Percentiles rank a stretch among this genome's conserved stretches.
These are phyloP conservation scores for Corydoras maculifer DNA, from an alignment of 2,113 vertebrate genomes.

Conservation along the genomic window DNA sequence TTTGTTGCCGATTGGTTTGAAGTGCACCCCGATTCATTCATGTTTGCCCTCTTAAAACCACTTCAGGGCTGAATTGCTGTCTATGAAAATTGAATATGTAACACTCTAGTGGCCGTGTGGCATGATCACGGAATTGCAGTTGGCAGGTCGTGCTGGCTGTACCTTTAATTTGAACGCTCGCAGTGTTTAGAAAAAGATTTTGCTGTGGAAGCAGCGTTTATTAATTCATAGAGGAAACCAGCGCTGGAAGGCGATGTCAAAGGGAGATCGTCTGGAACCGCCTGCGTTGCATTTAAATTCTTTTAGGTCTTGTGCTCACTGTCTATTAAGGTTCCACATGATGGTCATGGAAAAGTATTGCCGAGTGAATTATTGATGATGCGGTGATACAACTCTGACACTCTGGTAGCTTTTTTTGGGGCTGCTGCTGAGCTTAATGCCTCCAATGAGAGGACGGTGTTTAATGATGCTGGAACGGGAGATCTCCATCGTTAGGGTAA, in stretches of 20 bases:
- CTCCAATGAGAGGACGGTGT: background rate
- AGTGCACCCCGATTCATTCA: constrained; percentile 37
- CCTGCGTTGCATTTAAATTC: constrained; percentile 11
- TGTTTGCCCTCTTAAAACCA: constrained; percentile 42
- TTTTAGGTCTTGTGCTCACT: background rate
- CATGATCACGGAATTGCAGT: constrained; percentile 10
- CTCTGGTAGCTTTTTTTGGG: background rate
- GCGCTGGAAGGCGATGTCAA: constrained; percentile 27
- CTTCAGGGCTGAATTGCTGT: constrained; percentile 32
- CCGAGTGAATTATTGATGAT: background rate
- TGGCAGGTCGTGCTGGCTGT: background rate
- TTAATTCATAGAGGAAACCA: constrained; percentile 36
- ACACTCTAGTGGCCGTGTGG: constrained; percentile 18
- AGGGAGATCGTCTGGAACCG: constrained; percentile 20
- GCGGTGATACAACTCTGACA: too few relatives aligned
- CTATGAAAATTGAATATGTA: constrained; percentile 23
- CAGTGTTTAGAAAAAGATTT: constrained; percentile 16
- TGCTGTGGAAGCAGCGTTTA: constrained; percentile 26
- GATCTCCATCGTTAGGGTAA: background rate
- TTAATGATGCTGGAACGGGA: background rate
- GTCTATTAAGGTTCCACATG: background rate
- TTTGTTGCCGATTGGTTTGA: constrained; percentile 40
- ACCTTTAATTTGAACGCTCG: constrained; percentile 6
- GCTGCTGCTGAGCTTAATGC: background rate
- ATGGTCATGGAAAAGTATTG: background rate